Evolutionary conservation across 2,113 vertebrate species (phyloP).

Genomic region (Toxotes jaculatrix): DNA sequence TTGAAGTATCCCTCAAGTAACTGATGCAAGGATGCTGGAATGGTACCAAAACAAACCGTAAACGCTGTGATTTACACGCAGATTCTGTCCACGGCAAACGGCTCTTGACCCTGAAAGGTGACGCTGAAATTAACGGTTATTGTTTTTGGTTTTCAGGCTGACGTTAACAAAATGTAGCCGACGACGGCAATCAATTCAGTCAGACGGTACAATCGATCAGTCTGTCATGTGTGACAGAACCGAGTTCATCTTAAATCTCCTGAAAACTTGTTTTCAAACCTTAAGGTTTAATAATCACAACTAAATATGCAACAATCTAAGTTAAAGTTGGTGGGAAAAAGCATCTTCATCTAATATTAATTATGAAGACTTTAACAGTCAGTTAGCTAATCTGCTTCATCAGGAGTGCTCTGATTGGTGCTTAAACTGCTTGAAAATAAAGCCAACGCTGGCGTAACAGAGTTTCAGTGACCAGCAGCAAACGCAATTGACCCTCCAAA

Average conservation of each 20-base stretch:
- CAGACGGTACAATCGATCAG: conserved; percentile 21
- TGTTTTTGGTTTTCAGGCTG: conserved; percentile 9
- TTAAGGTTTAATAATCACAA: background rate
- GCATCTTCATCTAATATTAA: background rate
- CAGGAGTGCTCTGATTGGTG: background rate
- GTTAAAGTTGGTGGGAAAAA: background rate
- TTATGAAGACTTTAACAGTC: background rate
- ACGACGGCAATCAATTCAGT: conserved; percentile 5
- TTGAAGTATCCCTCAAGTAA: conserved; percentile 62
- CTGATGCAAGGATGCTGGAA: background rate
- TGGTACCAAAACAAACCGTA: conserved; percentile 16
- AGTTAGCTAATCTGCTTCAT: background rate
- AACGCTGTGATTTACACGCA: conserved; percentile 20
- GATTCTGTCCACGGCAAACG: background rate
- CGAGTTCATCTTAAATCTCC: background rate
- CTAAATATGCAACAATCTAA: background rate
- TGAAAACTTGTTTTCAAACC: conserved; percentile 4
- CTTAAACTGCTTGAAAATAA: background rate
- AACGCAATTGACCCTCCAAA: background rate
- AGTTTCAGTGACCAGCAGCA: background rate
- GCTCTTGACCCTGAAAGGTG: conserved; percentile 39
- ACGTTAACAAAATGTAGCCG: conserved; percentile 14
- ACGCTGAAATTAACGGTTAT: background rate
- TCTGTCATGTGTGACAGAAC: background rate
- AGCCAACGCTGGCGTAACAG: background rate